Evolutionary conservation across 2,888 invertebrate species (phyloP).

Genomic region (Athrips mouffetella): DNA sequence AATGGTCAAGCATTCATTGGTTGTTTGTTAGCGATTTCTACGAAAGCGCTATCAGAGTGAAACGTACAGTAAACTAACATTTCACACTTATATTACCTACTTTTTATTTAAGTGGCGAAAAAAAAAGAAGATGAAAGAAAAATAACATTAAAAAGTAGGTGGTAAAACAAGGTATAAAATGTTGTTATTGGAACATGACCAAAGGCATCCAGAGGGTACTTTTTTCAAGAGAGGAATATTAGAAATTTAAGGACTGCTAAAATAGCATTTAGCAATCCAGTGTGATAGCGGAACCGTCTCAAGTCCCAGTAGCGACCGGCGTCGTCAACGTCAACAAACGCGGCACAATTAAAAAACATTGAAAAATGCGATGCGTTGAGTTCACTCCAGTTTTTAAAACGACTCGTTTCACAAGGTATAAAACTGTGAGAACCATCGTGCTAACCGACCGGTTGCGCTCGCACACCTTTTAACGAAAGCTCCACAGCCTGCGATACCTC

Average conservation of each 20-base stretch:
- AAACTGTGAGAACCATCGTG: slow-evolving; percentile 71
- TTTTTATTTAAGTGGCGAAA: too few species aligned
- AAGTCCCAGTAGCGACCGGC: slow-evolving; percentile 33
- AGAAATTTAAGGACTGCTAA: too few species aligned
- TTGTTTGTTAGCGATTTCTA: background rate
- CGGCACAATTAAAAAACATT: slow-evolving; percentile 66
- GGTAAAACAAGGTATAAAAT: too few species aligned
- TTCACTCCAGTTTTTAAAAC: slow-evolving; percentile 76
- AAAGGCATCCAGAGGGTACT: too few species aligned
- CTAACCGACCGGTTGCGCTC: slow-evolving; percentile 52
- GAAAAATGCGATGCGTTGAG: slow-evolving; percentile 69
- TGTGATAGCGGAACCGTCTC: slow-evolving; percentile 38
- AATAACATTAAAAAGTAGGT: too few species aligned
- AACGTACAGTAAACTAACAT: too few species aligned
- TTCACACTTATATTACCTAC: too few species aligned
- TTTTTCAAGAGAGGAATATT: too few species aligned
- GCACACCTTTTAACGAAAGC: slow-evolving; percentile 46
- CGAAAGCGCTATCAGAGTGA: background rate
- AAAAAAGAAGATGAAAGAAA: too few species aligned
- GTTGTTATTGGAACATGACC: too few species aligned
- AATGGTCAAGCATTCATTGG: background rate
- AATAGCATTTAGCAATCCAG: slow-evolving; percentile 33
- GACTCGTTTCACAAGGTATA: slow-evolving; percentile 70
- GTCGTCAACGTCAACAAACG: slow-evolving; percentile 52
- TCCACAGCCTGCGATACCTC: slow-evolving; percentile 41